These are phyloP conservation scores for Lithodes maja DNA, from an alignment of 2,888 invertebrate species.

Conservation along the genomic window DNA sequence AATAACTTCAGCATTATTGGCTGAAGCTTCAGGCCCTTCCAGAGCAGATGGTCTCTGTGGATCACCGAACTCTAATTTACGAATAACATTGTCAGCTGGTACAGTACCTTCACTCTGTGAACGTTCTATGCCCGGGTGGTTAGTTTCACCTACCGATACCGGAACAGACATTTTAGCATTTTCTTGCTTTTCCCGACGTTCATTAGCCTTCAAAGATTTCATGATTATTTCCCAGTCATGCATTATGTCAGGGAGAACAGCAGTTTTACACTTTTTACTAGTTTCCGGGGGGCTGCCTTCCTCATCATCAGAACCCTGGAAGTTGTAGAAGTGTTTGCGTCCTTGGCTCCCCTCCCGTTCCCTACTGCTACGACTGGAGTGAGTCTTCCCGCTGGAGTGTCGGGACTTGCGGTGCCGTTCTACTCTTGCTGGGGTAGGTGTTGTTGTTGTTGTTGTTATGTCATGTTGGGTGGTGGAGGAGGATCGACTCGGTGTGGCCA, in stretches of 20 bases:
- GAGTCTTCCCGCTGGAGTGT: conserved; percentile 50
- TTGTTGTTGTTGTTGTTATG: neutral
- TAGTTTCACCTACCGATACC: conserved; percentile 7
- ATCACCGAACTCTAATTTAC: conserved; percentile 42
- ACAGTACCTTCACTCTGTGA: conserved; percentile 16
- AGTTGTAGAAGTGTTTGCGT: conserved; percentile 34
- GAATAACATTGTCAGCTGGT: conserved; percentile 35
- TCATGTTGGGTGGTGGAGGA: conserved; percentile 39
- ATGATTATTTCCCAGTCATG: conserved; percentile 71
- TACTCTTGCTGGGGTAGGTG: conserved; percentile 2
- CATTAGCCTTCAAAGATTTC: conserved; percentile 62
- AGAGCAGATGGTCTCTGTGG: conserved; percentile 18
- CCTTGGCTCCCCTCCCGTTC: conserved; percentile 46
- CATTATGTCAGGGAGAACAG: conserved; percentile 67
- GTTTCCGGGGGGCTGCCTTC: conserved; percentile 36
- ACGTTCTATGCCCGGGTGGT: conserved; percentile 14
- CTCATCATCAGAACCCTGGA: conserved; percentile 49
- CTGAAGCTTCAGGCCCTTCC: conserved; percentile 15
- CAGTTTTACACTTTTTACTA: conserved; percentile 35
- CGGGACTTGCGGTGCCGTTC: conserved; percentile 51
- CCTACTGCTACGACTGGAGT: conserved; percentile 31
- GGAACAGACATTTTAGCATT: conserved; percentile 21
- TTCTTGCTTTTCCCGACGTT: conserved; percentile 58
- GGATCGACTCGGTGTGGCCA: conserved; percentile 49
- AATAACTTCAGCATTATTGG: conserved; percentile 48